A percentile compares a stretch with the other conserved stretches of the same genome.
phyloP scores from a whole-genome alignment of 2,113 vertebrate species.

The Phodopus roborovskii region DNA sequence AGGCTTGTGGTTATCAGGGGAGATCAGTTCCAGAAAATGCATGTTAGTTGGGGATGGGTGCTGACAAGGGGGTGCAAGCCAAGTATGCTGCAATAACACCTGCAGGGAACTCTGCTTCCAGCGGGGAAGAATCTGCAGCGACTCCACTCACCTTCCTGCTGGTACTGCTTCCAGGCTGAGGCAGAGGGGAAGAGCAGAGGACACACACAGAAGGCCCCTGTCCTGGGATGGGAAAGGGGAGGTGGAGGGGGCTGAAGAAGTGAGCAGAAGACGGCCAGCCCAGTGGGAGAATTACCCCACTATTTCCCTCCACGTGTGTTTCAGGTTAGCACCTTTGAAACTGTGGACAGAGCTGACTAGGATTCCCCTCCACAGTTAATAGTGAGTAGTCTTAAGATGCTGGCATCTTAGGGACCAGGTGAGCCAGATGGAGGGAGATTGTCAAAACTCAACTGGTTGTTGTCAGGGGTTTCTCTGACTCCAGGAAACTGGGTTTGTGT shows the following conservation, averaged over 20 bases:
- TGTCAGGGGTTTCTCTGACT: not conserved
- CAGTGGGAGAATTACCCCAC: not conserved
- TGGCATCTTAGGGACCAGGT: conserved; percentile 29
- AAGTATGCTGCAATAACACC: not conserved
- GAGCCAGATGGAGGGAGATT: not conserved
- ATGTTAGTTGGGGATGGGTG: not conserved
- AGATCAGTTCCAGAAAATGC: not conserved
- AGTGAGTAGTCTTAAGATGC: conserved; percentile 63
- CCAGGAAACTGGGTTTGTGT: conserved; percentile 9
- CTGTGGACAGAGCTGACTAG: conserved; percentile 72
- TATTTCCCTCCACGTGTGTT: not conserved
- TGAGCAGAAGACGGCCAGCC: too few species aligned
- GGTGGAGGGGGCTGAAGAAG: not conserved
- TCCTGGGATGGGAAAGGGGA: too few species aligned
- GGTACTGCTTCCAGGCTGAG: not conserved
- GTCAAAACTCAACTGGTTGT: not conserved
- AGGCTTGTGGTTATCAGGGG: not conserved
- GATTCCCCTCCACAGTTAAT: conserved; percentile 83
- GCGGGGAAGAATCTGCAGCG: not conserved
- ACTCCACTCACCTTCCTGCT: not conserved
- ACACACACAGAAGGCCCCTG: not conserved
- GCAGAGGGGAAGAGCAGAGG: not conserved
- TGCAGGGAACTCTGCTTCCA: not conserved
- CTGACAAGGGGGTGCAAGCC: not conserved
- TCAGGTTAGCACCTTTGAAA: conserved; percentile 15